Evolutionary conservation across 2,797 vertebrate genomes (phyloP).

Genomic region (Halcyon badia): DNA sequence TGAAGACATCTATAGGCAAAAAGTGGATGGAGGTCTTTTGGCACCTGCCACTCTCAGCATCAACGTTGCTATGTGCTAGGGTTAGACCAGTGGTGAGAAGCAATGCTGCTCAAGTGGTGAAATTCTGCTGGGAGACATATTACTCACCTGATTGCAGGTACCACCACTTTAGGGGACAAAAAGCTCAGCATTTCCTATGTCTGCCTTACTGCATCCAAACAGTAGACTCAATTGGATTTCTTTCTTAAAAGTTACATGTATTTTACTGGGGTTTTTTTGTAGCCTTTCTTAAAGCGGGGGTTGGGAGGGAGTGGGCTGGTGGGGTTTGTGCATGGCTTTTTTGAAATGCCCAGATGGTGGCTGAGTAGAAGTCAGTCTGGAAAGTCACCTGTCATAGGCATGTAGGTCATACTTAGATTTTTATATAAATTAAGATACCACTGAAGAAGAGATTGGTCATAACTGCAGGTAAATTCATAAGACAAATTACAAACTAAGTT

Average conservation of each 20-base stretch:
- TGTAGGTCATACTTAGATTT: background rate
- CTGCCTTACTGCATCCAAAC: background rate
- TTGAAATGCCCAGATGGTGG: background rate
- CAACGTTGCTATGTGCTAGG: background rate
- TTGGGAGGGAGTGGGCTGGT: background rate
- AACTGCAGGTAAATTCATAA: background rate
- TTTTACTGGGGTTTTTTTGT: background rate
- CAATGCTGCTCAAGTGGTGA: background rate
- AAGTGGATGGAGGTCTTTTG: background rate
- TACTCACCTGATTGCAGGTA: accelerated
- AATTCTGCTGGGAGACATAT: background rate
- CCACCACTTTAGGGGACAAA: background rate
- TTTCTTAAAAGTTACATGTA: background rate
- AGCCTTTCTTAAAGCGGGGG: background rate
- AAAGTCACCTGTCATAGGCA: background rate
- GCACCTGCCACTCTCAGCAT: background rate
- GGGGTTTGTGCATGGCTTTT: too few species aligned
- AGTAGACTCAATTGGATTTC: accelerated
- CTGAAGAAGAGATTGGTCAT: background rate
- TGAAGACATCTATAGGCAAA: background rate
- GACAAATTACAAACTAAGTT: background rate
- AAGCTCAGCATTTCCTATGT: background rate
- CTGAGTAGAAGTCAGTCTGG: background rate
- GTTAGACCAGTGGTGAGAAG: accelerated
- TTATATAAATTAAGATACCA: background rate